Percentiles rank a stretch among this genome's conserved stretches.
Evolutionary conservation across 1,140 invertebrate genomes (phyloP).

Genomic region (Scylla paramamosain): DNA sequence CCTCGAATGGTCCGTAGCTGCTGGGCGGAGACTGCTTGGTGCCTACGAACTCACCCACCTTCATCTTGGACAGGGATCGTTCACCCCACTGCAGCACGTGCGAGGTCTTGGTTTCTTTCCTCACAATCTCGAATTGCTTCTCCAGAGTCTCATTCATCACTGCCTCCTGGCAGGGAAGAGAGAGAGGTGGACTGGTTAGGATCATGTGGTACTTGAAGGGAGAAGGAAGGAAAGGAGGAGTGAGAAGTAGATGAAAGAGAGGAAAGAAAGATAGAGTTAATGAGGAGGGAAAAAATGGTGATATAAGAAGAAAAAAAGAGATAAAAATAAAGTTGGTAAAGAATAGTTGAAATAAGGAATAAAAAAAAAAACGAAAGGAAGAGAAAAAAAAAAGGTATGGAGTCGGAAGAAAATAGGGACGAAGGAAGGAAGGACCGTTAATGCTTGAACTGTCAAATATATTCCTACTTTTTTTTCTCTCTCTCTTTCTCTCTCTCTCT

Average conservation of each 20-base stretch:
- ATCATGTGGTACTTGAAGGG: background rate
- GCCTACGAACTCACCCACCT: slow-evolving; percentile 34
- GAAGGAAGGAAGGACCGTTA: no score
- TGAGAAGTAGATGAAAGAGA: background rate
- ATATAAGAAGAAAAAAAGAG: background rate
- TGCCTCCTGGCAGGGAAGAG: slow-evolving; percentile 80
- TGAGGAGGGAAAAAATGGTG: background rate
- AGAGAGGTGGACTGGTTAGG: background rate
- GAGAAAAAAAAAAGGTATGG: no score
- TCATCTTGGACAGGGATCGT: slow-evolving; percentile 16
- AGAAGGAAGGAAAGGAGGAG: background rate
- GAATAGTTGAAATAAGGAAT: no score
- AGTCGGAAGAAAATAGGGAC: no score
- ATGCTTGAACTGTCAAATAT: no score
- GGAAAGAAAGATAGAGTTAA: no score
- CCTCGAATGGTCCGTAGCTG: background rate
- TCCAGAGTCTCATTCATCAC: slow-evolving; percentile 82
- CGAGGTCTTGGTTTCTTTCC: slow-evolving; percentile 84
- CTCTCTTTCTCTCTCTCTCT: no score
- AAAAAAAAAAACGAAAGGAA: no score
- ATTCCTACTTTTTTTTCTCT: no score
- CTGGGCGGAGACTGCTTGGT: background rate
- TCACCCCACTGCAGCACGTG: slow-evolving; percentile 81
- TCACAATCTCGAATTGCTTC: slow-evolving; percentile 83
- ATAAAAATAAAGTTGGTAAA: background rate